Evolutionary conservation across 2,797 vertebrate genomes (phyloP).

Genomic region (Rousettus madagascariensis): DNA sequence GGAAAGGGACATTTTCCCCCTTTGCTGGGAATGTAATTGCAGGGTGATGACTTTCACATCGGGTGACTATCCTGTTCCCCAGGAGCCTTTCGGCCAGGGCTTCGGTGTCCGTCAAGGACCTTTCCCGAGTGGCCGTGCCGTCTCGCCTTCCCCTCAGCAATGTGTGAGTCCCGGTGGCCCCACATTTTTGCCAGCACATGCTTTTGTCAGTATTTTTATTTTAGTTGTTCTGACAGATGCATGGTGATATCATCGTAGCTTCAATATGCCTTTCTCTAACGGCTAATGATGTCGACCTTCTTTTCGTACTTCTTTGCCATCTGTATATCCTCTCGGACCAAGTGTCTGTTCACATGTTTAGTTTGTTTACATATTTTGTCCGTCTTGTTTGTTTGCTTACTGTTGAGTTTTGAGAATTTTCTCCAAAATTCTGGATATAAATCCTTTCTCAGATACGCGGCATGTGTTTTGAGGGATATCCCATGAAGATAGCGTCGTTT

Average conservation of each 20-base stretch:
- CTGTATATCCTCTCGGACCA: background rate
- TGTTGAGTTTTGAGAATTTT: background rate
- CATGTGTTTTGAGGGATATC: background rate
- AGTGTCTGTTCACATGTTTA: background rate
- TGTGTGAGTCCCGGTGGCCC: background rate
- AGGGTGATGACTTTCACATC: background rate
- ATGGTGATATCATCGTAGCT: fast-evolving
- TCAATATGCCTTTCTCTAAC: background rate
- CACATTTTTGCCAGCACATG: background rate
- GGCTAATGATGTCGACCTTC: background rate
- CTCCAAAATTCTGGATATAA: background rate
- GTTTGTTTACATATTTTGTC: background rate
- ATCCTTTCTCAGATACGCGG: background rate
- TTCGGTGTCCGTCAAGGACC: background rate
- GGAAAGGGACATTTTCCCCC: background rate
- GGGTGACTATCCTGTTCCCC: background rate
- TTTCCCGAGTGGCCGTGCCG: background rate
- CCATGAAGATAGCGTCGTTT: background rate
- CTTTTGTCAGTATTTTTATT: background rate
- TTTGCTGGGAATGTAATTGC: background rate
- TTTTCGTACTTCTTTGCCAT: background rate
- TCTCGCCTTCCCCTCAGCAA: background rate
- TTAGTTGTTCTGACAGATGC: background rate
- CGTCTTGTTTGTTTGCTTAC: background rate
- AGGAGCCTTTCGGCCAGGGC: background rate